A percentile compares a stretch with the other conserved stretches of the same genome.
Conservation (phyloP, 2,888 invertebrate genomes). For the Petrophora chlorosata region DNA sequence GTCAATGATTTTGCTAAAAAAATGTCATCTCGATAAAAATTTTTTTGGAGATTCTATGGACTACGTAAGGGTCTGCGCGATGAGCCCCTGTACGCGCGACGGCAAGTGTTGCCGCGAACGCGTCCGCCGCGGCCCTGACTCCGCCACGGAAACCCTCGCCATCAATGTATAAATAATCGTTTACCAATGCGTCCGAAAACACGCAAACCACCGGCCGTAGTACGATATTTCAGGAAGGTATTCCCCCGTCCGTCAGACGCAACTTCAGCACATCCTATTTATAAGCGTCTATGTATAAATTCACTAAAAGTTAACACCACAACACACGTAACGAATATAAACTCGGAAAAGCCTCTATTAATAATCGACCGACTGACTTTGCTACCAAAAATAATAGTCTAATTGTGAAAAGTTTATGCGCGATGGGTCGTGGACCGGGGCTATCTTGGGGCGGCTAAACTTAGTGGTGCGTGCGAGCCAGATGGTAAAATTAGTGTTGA, state of each 20-base stretch:
- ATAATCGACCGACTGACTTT: conserved; percentile 85
- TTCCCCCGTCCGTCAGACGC: conserved; percentile 84
- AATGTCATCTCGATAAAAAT: no score
- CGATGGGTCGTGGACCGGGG: conserved; percentile 84
- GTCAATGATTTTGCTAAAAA: no score
- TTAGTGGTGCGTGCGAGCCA: conserved; percentile 83
- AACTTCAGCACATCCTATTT: conserved; percentile 84
- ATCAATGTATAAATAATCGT: conserved; percentile 83
- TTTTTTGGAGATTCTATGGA: background rate
- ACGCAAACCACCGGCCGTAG: conserved; percentile 80
- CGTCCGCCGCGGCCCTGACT: conserved; percentile 38
- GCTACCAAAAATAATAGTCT: conserved; percentile 85
- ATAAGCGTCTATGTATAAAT: conserved; percentile 85
- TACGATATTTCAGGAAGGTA: conserved; percentile 84
- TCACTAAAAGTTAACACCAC: conserved; percentile 84
- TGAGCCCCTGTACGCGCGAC: conserved; percentile 1
- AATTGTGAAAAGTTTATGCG: conserved; percentile 85
- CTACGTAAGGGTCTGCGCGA: background rate
- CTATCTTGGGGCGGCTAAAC: conserved; percentile 85
- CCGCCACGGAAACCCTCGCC: conserved; percentile 60
- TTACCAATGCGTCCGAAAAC: conserved; percentile 83
- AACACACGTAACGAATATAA: conserved; percentile 84
- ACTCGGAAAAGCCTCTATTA: conserved; percentile 85
- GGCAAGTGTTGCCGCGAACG: conserved; percentile 25
- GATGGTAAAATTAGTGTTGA: conserved; percentile 83